Conservation (phyloP, 2,113 vertebrate genomes). For the Tapirus terrestris region DNA sequence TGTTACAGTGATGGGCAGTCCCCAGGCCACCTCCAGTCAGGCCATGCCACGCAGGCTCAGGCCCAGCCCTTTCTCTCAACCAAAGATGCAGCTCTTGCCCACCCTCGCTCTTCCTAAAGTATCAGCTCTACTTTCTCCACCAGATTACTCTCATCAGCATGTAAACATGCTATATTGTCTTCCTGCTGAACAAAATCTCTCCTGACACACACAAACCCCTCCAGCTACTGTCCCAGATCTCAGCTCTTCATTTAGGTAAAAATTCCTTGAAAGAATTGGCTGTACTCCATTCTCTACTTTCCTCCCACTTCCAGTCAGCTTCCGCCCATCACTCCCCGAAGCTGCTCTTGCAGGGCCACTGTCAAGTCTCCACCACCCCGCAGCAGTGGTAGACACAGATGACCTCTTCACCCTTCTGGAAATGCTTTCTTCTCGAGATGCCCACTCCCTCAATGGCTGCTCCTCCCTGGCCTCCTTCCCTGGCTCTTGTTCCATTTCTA, state of each 20-base stretch:
- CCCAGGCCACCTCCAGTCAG: not conserved
- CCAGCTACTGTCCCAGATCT: not conserved
- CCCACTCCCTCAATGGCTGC: not conserved
- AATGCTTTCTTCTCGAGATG: not conserved
- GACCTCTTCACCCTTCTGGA: not conserved
- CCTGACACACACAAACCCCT: not conserved
- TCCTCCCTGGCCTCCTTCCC: not conserved
- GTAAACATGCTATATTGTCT: not conserved
- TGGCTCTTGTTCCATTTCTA: not conserved
- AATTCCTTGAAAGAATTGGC: not conserved
- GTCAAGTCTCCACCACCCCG: not conserved
- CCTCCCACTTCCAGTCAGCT: not conserved
- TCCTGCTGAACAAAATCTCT: not conserved
- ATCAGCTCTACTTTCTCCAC: not conserved
- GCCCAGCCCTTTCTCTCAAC: not conserved
- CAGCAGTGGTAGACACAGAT: not conserved
- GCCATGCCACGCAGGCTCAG: fast-evolving
- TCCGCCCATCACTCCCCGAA: not conserved
- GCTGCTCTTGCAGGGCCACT: not conserved
- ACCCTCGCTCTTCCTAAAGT: not conserved
- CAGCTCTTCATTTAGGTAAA: not conserved
- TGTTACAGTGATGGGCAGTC: too few species aligned
- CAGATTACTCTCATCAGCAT: not conserved
- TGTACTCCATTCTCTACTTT: not conserved
- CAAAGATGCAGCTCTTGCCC: not conserved